Evolutionary conservation across 1,140 invertebrate species (phyloP).

Genomic region (Meloidogyne floridensis): DNA sequence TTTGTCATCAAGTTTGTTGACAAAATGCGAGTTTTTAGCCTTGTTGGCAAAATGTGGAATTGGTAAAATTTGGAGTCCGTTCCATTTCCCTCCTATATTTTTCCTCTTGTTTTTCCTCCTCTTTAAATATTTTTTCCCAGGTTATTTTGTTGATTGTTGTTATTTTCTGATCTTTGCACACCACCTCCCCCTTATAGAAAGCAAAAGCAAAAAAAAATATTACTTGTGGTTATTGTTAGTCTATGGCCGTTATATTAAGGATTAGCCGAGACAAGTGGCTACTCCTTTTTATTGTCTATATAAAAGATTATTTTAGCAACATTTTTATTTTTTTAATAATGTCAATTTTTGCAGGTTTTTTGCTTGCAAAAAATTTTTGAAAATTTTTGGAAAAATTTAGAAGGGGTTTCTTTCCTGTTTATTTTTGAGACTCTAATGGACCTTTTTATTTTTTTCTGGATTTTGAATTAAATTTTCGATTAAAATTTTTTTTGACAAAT

Average conservation of each 20-base stretch:
- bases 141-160: slow-evolving; percentile 10
- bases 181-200: neutral
- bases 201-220: neutral
- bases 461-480: no score
- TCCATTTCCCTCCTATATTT: neutral
- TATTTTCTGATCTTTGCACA: slow-evolving; percentile 16
- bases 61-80: neutral
- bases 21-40: no score
- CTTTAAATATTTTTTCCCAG: neutral
- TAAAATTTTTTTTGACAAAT: no score
- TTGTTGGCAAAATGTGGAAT: no score
- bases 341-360: neutral
- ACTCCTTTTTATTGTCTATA: neutral
- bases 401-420: no score
- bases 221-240: neutral
- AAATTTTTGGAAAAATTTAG: no score
- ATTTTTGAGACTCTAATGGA: neutral
- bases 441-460: neutral
- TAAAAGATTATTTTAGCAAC: neutral
- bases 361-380: no score
- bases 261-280: slow-evolving; percentile 9
- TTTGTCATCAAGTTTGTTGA: no score
- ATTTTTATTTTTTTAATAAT: neutral
- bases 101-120: neutral
- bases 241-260: neutral